Evolutionary conservation across 1,140 invertebrate species (phyloP), one percentile per base, ranked within the genome.

Genomic region (Tetragnatha versicolor): DNA sequence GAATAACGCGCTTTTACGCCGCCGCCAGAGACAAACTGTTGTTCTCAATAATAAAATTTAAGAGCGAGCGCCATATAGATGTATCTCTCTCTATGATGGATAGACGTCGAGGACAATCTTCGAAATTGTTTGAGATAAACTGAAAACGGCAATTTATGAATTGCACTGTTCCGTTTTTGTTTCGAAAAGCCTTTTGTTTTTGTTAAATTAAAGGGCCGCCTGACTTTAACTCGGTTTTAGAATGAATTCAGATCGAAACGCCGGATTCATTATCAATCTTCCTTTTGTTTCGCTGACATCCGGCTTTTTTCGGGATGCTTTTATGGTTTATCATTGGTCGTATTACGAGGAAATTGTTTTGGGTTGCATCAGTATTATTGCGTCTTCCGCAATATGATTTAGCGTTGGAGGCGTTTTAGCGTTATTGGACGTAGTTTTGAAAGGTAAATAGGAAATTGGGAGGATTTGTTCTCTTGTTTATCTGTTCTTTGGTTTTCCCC

Each of bases 81-180:
- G 60, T 58, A 72, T 72, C 47, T 51, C 61, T 75, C 63, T 75
- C 51, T 75, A 75, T 75, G 72, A 75, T 75, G 72, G 72, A 75
- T 75, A 45, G 58, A 29, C 53, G 58, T 45, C 72, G 37, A 49
- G 42, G 60, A 75, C 72, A 75, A 75, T 75, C 72, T 75, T 75
- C 63, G 58, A 75, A 75, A 75, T 75, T 75, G 72, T 75, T 75
- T 75, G 72, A 75, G 72, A 75, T 75, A 75, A 75, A 63, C 72
- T 63, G 72, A 51, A 75, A 75, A 75, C 45, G n/a, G 42, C 72
- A 75, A 75, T 75, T 75, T 75, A 75, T 75, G 72, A 75, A 75
- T 75, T 75, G 58, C 58, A n/a, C 3, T 51, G 55, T 33, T 39
- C 55, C 45, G 63, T 75, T 75, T n/a, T 75, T 75, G 51, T 61